Percentiles rank a stretch among this genome's conserved stretches.
phyloP scores from a whole-genome alignment of 2,113 vertebrate genomes.

The Progne subis region DNA sequence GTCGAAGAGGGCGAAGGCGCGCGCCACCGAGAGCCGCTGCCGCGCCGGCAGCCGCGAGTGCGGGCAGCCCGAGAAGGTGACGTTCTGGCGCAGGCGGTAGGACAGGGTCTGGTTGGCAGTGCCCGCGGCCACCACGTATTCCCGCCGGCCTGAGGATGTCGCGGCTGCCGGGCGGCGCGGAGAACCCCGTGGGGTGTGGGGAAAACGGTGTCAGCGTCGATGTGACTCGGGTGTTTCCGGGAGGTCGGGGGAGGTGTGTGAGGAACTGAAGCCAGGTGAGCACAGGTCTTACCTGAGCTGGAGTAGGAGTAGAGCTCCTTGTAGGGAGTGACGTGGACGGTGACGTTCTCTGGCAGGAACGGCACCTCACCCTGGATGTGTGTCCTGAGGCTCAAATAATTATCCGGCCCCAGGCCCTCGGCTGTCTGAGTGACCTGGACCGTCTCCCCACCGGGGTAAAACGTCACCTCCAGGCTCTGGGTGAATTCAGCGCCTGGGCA shows the following conservation, averaged over 20 bases:
- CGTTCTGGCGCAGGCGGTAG: constrained; percentile 87
- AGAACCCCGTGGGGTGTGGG: rapidly evolving
- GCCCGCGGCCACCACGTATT: constrained; percentile 75
- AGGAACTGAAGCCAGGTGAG: rapidly evolving
- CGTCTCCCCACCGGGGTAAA: constrained; percentile 85
- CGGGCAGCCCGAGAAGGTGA: constrained; percentile 82
- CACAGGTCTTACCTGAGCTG: constrained; percentile 78
- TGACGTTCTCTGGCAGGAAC: constrained; percentile 76
- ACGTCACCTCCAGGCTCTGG: constrained; percentile 83
- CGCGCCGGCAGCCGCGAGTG: constrained; percentile 61
- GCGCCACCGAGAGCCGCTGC: constrained; percentile 82
- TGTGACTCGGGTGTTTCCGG: rapidly evolving
- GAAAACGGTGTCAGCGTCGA: rapidly evolving
- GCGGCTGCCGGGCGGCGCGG: constrained; percentile 57
- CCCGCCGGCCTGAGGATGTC: constrained; percentile 81
- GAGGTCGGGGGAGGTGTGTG: rapidly evolving
- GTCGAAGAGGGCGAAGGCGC: constrained; percentile 86
- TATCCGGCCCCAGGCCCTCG: constrained; percentile 84
- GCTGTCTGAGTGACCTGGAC: constrained; percentile 84
- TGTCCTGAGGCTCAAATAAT: constrained; percentile 85
- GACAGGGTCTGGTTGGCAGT: constrained; percentile 78
- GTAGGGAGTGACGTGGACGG: constrained; percentile 83
- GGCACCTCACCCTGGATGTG: constrained; percentile 85
- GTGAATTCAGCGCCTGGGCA: constrained; percentile 86
- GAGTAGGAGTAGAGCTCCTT: constrained; percentile 88